A percentile compares a stretch with the other conserved stretches of the same genome.
These are phyloP conservation scores for Hemichromis elongatus DNA, from an alignment of 2,113 vertebrate species.

Conservation along the genomic window DNA sequence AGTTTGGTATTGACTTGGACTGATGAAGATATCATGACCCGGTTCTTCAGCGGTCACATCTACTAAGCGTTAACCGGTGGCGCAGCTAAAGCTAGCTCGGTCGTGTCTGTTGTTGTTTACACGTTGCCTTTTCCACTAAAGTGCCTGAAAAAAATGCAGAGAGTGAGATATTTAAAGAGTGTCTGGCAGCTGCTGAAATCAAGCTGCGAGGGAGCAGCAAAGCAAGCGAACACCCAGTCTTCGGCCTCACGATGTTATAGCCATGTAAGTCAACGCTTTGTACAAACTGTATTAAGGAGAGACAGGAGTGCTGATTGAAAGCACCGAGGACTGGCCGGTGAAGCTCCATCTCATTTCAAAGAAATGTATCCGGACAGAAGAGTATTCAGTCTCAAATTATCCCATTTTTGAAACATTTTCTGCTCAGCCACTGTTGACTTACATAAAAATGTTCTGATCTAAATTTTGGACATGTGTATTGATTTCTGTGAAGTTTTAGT, in stretches of 20 bases:
- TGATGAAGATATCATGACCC: neutral
- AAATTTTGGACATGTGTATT: neutral
- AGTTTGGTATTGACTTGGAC: neutral
- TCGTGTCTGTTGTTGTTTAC: neutral
- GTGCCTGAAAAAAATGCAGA: constrained; percentile 55
- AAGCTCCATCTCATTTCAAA: neutral
- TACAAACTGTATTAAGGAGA: neutral
- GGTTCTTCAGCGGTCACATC: neutral
- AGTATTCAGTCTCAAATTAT: neutral
- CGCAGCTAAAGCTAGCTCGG: neutral
- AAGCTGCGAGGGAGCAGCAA: constrained; percentile 23
- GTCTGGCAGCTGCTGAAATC: constrained; percentile 51
- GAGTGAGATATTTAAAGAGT: constrained; percentile 20
- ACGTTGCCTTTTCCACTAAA: neutral
- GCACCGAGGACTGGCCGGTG: neutral
- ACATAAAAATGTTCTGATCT: neutral
- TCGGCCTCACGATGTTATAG: constrained; percentile 32
- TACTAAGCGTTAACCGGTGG: neutral
- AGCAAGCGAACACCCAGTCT: neutral
- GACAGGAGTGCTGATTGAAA: neutral
- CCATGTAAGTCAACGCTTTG: constrained; percentile 57
- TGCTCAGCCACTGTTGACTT: neutral
- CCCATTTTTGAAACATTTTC: fast-evolving
- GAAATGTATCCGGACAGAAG: neutral
- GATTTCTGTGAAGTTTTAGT: neutral